Evolutionary conservation across 2,888 invertebrate genomes (phyloP).

Genomic region (Metalampra italica): DNA sequence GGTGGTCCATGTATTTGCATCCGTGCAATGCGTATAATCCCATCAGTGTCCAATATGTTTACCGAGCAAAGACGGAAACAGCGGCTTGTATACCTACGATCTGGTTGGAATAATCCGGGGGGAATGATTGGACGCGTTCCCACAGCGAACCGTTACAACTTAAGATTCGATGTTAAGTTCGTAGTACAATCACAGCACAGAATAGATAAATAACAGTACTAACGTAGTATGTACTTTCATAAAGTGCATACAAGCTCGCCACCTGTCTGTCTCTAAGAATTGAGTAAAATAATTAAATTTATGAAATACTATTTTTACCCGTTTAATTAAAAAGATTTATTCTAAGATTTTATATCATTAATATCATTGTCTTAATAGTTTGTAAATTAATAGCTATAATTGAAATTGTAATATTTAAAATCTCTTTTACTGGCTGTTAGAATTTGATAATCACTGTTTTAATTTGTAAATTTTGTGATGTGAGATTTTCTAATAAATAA

Average conservation of each 20-base stretch:
- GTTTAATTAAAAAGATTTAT: too few relatives aligned
- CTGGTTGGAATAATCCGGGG: conserved; percentile 17
- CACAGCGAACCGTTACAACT: conserved; percentile 22
- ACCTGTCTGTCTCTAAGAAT: not conserved
- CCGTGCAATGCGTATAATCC: conserved; percentile 6
- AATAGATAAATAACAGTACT: not conserved
- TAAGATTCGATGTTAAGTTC: conserved; percentile 8
- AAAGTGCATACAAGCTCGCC: too few relatives aligned
- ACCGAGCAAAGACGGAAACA: conserved; percentile 18
- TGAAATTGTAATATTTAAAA: too few relatives aligned
- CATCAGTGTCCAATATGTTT: conserved; percentile 6
- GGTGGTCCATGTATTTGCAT: not conserved
- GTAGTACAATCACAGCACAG: conserved; percentile 5
- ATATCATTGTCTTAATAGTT: too few relatives aligned
- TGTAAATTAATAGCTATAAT: too few relatives aligned
- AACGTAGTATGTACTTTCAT: not conserved
- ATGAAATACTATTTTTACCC: too few relatives aligned
- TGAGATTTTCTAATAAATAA: too few relatives aligned
- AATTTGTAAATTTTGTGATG: too few relatives aligned
- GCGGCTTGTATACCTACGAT: conserved; percentile 5
- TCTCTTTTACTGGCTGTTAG: too few relatives aligned
- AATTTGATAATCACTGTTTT: too few relatives aligned
- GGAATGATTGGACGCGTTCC: conserved; percentile 27
- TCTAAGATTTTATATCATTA: too few relatives aligned
- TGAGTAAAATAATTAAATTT: too few relatives aligned